Percentiles rank a stretch among this genome's conserved stretches.
Evolutionary conservation across 2,888 invertebrate genomes (phyloP).

Genomic region (Atethmia centrago): DNA sequence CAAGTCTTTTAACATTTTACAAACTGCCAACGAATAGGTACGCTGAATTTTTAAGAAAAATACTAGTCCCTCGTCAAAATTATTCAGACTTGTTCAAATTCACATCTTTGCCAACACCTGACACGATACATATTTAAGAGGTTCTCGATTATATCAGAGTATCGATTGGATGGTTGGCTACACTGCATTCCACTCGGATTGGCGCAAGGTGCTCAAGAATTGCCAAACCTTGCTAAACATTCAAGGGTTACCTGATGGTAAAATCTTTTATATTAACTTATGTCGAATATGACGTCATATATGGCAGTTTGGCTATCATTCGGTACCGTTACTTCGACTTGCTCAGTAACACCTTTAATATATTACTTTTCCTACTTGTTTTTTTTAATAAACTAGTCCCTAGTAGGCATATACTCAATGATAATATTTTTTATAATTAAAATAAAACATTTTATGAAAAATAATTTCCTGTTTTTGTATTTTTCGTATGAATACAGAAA

Average conservation of each 20-base stretch:
- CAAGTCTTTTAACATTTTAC: neutral
- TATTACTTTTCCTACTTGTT: neutral
- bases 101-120: conserved; percentile 51
- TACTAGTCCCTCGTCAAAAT: conserved; percentile 1
- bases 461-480: neutral
- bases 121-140: conserved; percentile 59
- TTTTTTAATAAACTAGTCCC: no score
- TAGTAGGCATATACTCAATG: neutral
- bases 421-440: neutral
- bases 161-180: conserved; percentile 55
- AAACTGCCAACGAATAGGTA: neutral
- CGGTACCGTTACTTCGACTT: neutral
- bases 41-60: neutral
- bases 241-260: conserved; percentile 29
- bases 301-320: neutral
- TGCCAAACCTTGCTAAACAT: conserved; percentile 51
- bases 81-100: conserved; percentile 27
- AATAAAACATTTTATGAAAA: neutral
- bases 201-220: conserved; percentile 54
- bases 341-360: neutral
- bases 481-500: no score
- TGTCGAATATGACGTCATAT: neutral
- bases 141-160: conserved; percentile 52
- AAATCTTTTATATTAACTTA: no score
- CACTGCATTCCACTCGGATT: conserved; percentile 54